These are phyloP conservation scores for Drosophila longiperda DNA, from an alignment of 2,888 invertebrate genomes.

Conservation along the genomic window DNA sequence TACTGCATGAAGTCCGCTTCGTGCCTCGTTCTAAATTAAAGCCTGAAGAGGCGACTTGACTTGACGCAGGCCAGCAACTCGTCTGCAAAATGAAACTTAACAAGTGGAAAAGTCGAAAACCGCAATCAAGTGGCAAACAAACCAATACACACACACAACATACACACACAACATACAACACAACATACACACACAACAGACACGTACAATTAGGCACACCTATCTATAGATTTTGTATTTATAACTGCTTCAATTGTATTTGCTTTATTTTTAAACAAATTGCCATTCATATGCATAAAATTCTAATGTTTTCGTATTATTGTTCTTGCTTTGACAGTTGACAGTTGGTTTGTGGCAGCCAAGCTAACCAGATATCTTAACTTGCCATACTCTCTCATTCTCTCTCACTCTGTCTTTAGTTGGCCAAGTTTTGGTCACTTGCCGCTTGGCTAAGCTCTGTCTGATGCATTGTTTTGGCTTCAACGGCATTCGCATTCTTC, in stretches of 20 bases:
- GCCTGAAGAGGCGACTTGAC: slow-evolving; percentile 58
- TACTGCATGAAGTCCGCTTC: slow-evolving; percentile 29
- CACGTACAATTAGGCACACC: slow-evolving; percentile 11
- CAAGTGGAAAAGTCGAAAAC: slow-evolving; percentile 74
- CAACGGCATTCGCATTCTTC: slow-evolving; percentile 34
- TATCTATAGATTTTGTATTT: neutral
- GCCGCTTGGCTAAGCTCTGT: slow-evolving; percentile 42
- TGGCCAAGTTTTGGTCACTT: slow-evolving; percentile 60
- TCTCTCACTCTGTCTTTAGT: slow-evolving; percentile 14
- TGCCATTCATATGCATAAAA: slow-evolving; percentile 56
- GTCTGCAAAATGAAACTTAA: slow-evolving; percentile 72
- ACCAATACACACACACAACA: slow-evolving; percentile 44
- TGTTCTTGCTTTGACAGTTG: slow-evolving; percentile 14
- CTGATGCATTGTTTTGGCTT: slow-evolving; percentile 59
- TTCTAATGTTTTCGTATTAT: slow-evolving; percentile 11
- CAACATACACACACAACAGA: slow-evolving; percentile 8
- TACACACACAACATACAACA: slow-evolving; percentile 4
- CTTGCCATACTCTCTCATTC: neutral
- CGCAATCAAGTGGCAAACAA: slow-evolving; percentile 73
- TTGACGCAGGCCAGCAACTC: slow-evolving; percentile 53
- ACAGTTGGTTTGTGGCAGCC: slow-evolving; percentile 26
- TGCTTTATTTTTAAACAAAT: slow-evolving; percentile 64
- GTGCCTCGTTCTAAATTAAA: slow-evolving; percentile 66
- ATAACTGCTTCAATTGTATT: slow-evolving; percentile 23
- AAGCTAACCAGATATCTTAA: neutral